Base-by-base conservation (phyloP, 1,140 invertebrate genomes). In the Dryas iulia region DNA sequence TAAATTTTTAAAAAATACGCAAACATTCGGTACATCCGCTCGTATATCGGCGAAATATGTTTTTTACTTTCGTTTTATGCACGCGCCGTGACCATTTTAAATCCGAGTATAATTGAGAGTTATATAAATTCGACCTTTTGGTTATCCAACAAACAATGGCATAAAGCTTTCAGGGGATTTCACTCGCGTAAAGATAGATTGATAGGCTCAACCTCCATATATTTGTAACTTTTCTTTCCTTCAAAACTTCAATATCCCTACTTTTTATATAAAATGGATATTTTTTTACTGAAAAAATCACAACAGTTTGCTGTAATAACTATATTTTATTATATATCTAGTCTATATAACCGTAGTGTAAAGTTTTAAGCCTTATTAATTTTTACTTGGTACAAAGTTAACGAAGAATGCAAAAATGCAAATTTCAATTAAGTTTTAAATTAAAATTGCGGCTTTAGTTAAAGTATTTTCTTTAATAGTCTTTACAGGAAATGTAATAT, bases 51-150 rank as follows among this genome's bases (percentile, higher is more conserved):
- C 39, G 39, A 47, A 47, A 47, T 47, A 47, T 21, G 39, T 47
- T 47, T 47, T 47, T 47, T 47, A 21, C 39, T 69, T 61, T 54
- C 61, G 76, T 80, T 78, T 77, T 58, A 64, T 72, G 69, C 74
- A 80, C 79, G 73, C 75, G 77, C 67, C 53, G 67, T 59, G 74
- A 76, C 74, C 72, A 71, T 77, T 79, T 85, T 84, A 82, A 85
- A 84, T 83, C 82, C 83, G 73, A 70, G 58, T 79, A 73, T 87
- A 85, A 87, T 87, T 87, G 77, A 81, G 83, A 85, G 76, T 84
- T 87, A 87, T 85, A 82, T 73, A 87, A 87, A 87, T 82, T 74
- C 59, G 65, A 47, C 71, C 77, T 66, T 77, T 71, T 57, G 70
- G 71, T 71, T 71, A 76, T 64, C 67, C 66, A 59, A 69, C 58